Conservation (phyloP, 2,113 vertebrate genomes). For the Lampris megalopsis region DNA sequence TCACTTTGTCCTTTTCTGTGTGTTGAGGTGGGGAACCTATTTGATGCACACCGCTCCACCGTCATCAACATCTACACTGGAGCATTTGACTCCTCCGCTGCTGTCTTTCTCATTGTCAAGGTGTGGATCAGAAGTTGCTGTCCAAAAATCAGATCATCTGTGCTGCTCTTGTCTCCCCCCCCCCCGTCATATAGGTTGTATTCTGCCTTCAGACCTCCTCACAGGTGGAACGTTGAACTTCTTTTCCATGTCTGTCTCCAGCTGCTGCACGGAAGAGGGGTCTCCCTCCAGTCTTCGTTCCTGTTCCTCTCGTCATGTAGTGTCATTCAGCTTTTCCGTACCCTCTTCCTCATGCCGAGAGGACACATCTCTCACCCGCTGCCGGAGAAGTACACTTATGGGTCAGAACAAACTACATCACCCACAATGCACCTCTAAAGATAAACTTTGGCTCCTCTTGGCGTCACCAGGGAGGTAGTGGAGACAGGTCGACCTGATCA, state of each 20-base stretch:
- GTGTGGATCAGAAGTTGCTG: not conserved
- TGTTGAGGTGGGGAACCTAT: slow-evolving; percentile 42
- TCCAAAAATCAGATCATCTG: too few species aligned
- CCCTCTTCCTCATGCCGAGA: slow-evolving; percentile 31
- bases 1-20: not conserved
- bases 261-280: slow-evolving; percentile 31
- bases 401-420: slow-evolving; percentile 13
- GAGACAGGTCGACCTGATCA: not conserved
- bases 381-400: slow-evolving; percentile 25
- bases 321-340: slow-evolving; percentile 15
- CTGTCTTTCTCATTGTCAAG: slow-evolving; percentile 36
- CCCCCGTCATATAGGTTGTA: too few species aligned
- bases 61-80: slow-evolving; percentile 41
- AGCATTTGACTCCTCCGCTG: slow-evolving; percentile 37
- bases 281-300: slow-evolving; percentile 15
- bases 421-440: not conserved
- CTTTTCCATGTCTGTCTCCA: not conserved
- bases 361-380: slow-evolving; percentile 32
- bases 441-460: not conserved
- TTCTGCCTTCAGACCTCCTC: too few species aligned
- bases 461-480: not conserved
- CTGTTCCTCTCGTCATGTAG: slow-evolving; percentile 16
- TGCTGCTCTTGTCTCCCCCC: too few species aligned
- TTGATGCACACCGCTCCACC: slow-evolving; percentile 34
- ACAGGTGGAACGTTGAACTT: not conserved